Percentiles rank a stretch among this genome's conserved stretches.
Evolutionary conservation across 2,113 vertebrate species (phyloP).

Genomic region (Pomatorhinus ruficollis): DNA sequence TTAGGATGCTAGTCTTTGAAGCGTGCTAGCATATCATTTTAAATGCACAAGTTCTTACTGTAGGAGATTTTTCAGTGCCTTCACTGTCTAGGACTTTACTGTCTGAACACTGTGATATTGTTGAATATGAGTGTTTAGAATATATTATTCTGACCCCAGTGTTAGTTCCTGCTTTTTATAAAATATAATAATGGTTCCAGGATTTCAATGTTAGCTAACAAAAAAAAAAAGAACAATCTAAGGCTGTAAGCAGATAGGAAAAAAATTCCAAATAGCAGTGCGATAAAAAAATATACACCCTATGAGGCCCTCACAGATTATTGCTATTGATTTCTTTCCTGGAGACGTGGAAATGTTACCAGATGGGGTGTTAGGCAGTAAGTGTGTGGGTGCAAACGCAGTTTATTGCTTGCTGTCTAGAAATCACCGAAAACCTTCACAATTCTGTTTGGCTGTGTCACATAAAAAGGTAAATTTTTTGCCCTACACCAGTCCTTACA

Average conservation of each 20-base stretch:
- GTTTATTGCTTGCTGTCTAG: slow-evolving; percentile 80
- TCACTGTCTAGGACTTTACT: background rate
- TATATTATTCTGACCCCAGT: slow-evolving; percentile 41
- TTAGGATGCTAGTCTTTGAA: slow-evolving; percentile 47
- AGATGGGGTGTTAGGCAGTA: slow-evolving; percentile 94
- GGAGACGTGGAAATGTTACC: slow-evolving; percentile 95
- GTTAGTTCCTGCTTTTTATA: slow-evolving; percentile 23
- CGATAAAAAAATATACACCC: slow-evolving; percentile 80
- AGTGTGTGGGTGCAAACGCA: slow-evolving; percentile 84
- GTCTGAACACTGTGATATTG: background rate
- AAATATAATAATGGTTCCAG: slow-evolving; percentile 49
- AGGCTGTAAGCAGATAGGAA: slow-evolving; percentile 70
- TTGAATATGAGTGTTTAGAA: slow-evolving; percentile 25
- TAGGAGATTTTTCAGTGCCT: slow-evolving; percentile 19
- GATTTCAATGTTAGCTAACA: slow-evolving; percentile 68
- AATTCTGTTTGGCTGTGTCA: slow-evolving; percentile 67
- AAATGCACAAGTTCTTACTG: slow-evolving; percentile 20
- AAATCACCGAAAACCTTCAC: slow-evolving; percentile 77
- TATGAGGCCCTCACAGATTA: slow-evolving; percentile 89
- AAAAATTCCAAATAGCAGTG: slow-evolving; percentile 72
- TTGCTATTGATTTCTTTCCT: slow-evolving; percentile 98
- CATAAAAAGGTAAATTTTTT: slow-evolving; percentile 72
- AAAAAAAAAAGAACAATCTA: slow-evolving; percentile 69
- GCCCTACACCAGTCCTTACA: slow-evolving; percentile 59
- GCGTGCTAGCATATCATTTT: slow-evolving; percentile 32